Percentiles rank a stretch among this genome's conserved stretches.
Evolutionary conservation across 53 echinoderm and acorn worm species (phyloP).

Genomic region (Hippasteria phrygiana): DNA sequence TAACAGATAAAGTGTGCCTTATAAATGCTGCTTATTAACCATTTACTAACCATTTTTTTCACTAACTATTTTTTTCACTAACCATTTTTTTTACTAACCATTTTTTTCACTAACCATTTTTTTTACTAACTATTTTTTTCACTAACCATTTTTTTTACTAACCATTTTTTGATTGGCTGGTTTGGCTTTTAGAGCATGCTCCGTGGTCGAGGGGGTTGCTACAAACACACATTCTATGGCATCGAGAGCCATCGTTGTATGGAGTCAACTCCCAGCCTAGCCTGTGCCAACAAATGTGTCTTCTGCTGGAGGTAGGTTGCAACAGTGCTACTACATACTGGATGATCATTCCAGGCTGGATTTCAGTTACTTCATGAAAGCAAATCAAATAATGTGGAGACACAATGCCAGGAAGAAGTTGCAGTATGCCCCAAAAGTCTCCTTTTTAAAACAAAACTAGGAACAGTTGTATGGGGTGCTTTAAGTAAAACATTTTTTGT

Average conservation of each 20-base stretch:
- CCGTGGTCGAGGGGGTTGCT: slow-evolving; percentile 93
- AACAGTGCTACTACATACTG: not conserved
- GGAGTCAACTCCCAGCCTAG: slow-evolving; percentile 98
- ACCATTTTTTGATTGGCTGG: not conserved
- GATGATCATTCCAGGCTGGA: not conserved
- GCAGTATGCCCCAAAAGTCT: no score
- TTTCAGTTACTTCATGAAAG: not conserved
- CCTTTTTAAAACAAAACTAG: no score
- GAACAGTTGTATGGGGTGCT: no score
- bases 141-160: not conserved
- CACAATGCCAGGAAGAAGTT: no score
- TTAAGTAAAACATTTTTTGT: no score
- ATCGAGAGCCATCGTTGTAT: slow-evolving; percentile 98
- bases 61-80: no score
- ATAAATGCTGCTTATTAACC: no score
- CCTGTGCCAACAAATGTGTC: slow-evolving; percentile 99
- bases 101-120: not conserved
- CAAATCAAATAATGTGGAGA: not conserved
- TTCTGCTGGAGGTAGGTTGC: slow-evolving; percentile 96
- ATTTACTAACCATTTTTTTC: no score
- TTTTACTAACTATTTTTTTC: not conserved
- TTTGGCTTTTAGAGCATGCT: slow-evolving; percentile 82
- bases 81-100: no score
- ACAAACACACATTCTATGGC: slow-evolving; percentile 99
- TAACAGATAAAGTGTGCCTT: no score